These are phyloP conservation scores for Carcharodon carcharias DNA, from an alignment of 2,797 vertebrate species.

Conservation along the genomic window DNA sequence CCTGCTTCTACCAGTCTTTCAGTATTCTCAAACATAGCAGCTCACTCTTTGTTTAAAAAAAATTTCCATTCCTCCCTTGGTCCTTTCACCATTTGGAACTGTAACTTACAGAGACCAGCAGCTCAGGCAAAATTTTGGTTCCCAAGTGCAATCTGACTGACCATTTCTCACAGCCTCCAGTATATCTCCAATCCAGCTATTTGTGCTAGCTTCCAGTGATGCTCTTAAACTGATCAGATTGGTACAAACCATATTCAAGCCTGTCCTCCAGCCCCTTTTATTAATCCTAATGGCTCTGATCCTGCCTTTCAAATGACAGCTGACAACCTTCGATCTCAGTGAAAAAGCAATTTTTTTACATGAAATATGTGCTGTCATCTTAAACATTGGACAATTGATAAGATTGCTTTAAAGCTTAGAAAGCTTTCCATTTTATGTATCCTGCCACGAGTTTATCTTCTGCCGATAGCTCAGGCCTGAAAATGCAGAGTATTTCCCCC, in stretches of 20 bases:
- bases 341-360: neutral
- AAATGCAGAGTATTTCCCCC: neutral
- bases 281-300: no score
- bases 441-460: neutral
- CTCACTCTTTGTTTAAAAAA: neutral
- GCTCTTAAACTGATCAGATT: neutral
- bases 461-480: no score
- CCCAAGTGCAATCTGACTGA: neutral
- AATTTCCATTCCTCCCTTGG: neutral
- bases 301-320: neutral
- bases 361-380: neutral
- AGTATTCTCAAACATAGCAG: neutral
- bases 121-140: neutral
- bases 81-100: neutral
- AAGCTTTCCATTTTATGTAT: neutral
- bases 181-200: neutral
- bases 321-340: neutral
- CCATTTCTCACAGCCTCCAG: no score
- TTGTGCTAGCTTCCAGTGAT: neutral
- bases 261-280: neutral
- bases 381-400: neutral
- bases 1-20: no score
- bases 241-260: no score
- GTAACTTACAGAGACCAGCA: neutral
- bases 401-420: no score